Conservation (phyloP, 2,113 vertebrate species). For the Etheostoma cragini region DNA sequence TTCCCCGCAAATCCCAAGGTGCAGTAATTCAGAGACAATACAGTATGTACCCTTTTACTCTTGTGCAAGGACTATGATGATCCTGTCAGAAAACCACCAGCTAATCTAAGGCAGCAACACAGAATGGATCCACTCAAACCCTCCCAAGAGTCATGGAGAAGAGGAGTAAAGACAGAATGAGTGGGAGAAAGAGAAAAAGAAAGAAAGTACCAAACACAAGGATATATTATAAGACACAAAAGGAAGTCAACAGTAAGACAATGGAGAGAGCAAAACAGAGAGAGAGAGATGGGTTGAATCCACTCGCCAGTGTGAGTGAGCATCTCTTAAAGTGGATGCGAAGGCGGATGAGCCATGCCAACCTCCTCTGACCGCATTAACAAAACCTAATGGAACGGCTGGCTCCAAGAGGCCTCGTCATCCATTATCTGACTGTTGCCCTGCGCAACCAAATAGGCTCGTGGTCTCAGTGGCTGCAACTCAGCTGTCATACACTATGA, state of each 20-base stretch:
- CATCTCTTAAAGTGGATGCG: conserved; percentile 78
- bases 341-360: conserved; percentile 78
- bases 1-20: conserved; percentile 14
- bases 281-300: conserved; percentile 37
- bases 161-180: background rate
- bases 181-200: no score
- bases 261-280: conserved; percentile 1
- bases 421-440: conserved; percentile 85
- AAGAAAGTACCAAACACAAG: background rate
- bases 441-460: conserved; percentile 69
- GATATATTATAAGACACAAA: conserved; percentile 12
- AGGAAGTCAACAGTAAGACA: conserved; percentile 37
- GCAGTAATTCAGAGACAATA: conserved; percentile 48
- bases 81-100: conserved; percentile 26
- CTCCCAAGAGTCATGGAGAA: background rate
- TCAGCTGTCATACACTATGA: conserved; percentile 58
- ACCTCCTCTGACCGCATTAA: conserved; percentile 84
- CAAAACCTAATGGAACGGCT: conserved; percentile 84
- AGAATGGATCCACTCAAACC: conserved; percentile 3
- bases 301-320: conserved; percentile 66
- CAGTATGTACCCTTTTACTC: conserved; percentile 44
- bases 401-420: conserved; percentile 80
- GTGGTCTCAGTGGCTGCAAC: conserved; percentile 62
- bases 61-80: conserved; percentile 52
- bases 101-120: conserved; percentile 48